Base-by-base conservation (phyloP, 1,140 invertebrate species). In the Epicauta chinensis region DNA sequence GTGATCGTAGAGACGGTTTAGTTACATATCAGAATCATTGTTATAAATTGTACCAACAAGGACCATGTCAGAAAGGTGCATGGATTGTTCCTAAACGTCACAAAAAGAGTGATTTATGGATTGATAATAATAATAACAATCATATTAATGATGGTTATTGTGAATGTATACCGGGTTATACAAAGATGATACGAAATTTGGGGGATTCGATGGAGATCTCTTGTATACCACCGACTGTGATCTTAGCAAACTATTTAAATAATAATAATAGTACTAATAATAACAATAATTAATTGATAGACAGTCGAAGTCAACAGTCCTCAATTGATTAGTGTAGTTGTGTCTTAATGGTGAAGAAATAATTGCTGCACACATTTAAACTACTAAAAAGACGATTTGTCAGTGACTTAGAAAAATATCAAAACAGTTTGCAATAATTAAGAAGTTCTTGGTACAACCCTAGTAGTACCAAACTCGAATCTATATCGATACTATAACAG, bases 101-200 rank as follows among this genome's bases (percentile, higher is more conserved):
- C 9, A 60, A 69, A 11, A 70, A 66, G 44, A 59, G 56, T 10
- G 62, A 44, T n/a, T 72, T 66, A 57, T 56, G 60, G 13, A 59
- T 65, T 2, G 65, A 61, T 43, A 58, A 45, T 12, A 60, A 70
- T 34, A 10, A 56, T 3, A 65, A 61, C 42, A 57, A 46, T 14
- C 60, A 69, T 35, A 9, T 55, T 2, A 64, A 61, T 29, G 71
- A 68, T 41, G 81, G 80, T 0, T 72, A 74, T 12, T 91, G 87
- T 62, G 81, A 83, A 35, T 90, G 87, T 60, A 77, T 80, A 45
- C 85, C 87, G 0, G 84, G 84, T 0, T 83, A 82, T 59, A 79
- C 74, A 11, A 72, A 64, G 46, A 65, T 67, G 11, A 63, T 62
- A n/a, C 53, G 44, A 40, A 63, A 40, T 35, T 47, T 50, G 12